Base-by-base conservation (phyloP, 1,140 invertebrate species). In the Scaptodrosophila lebanonensis region DNA sequence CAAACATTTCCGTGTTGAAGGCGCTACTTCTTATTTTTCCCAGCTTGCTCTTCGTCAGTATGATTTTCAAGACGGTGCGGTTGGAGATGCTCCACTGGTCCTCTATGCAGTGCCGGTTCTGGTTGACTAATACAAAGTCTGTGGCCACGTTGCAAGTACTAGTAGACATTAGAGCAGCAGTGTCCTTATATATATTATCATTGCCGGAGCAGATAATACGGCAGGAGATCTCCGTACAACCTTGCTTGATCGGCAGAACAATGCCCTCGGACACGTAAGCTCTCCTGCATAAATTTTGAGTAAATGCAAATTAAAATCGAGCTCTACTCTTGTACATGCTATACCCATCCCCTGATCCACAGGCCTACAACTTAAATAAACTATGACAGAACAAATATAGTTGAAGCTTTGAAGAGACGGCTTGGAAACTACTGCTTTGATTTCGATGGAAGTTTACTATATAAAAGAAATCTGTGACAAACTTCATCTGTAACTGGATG, bases 1-100 rank as follows among this genome's bases (percentile, higher is more conserved):
- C 22, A 47, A 72, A 82, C 13, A 69, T 52, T 1, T 54, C 43
- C 1, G 62, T 9, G 11, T 60, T 56, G 29, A 82, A 82, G 2
- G 65, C 54, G 1, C 44, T 65, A 20, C 49, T 63, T 27, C 30
- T 57, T 1, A 79, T 62, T 13, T 35, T 49, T 0, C 2, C 48
- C 5, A 79, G 15, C 15, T 50, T 32, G 9, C 58, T 65, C 0
- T 36, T 52, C 5, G 17, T 52, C 0, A 79, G 27, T 5, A 57
- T 11, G 11, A 79, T 36, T 25, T 67, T 54, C 0, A 58, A 30
- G 1, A 75, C 57, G 0, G 36, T 30, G 1, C 16, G 7, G n/a
- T 61, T 43, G 1, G 17, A 13, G 12, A 22, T 16, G 1, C 57
- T 33, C 75, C 70, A 79, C 0, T 35, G 36, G 16, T 68, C 42